Evolutionary conservation across 1,140 invertebrate species (phyloP).

Genomic region (Dendroctonus ponderosae): DNA sequence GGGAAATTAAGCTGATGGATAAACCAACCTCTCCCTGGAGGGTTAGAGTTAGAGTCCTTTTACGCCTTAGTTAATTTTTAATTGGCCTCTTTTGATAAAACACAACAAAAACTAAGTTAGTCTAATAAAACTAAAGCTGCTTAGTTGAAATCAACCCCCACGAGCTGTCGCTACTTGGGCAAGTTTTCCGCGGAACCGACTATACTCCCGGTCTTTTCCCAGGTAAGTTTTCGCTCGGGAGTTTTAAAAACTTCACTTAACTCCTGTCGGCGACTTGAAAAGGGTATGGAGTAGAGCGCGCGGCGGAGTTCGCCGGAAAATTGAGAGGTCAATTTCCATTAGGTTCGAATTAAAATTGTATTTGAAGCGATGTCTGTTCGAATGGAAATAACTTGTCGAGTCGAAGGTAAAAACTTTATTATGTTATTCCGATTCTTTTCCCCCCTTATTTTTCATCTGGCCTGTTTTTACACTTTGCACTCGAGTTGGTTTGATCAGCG

Average conservation of each 20-base stretch:
- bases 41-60: background rate
- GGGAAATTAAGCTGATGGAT: background rate
- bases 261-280: conserved; percentile 32
- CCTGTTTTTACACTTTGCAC: background rate
- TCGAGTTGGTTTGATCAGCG: too few species aligned
- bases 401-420: conserved; percentile 19
- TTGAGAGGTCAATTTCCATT: conserved; percentile 34
- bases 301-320: conserved; percentile 20
- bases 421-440: conserved; percentile 1
- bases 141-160: too few species aligned
- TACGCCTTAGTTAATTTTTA: too few species aligned
- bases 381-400: conserved; percentile 29
- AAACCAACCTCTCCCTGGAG: background rate
- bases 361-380: conserved; percentile 16
- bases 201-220: conserved; percentile 18
- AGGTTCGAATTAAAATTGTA: conserved; percentile 31
- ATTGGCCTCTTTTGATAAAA: too few species aligned
- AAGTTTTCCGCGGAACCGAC: conserved; percentile 8
- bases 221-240: conserved; percentile 26
- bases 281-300: conserved; percentile 20
- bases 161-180: too few species aligned
- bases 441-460: background rate
- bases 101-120: too few species aligned
- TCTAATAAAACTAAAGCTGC: too few species aligned
- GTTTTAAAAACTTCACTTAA: conserved; percentile 34